Conservation (phyloP, 2,113 vertebrate genomes). For the Corythornis madagascariensis region DNA sequence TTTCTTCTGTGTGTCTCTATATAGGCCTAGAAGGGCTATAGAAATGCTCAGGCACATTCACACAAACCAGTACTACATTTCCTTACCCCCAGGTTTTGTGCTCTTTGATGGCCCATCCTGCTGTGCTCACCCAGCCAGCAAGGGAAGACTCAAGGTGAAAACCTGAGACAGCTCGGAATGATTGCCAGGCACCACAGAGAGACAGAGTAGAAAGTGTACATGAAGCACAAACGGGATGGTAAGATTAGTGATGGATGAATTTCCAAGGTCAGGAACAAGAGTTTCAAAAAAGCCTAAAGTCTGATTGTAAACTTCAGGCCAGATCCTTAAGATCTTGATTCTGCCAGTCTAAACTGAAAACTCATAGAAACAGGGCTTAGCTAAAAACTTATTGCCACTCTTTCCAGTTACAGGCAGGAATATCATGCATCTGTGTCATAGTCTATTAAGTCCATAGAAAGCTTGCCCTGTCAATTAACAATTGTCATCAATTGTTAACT, state of each 20-base stretch:
- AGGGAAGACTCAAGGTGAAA: conserved; percentile 18
- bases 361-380: background rate
- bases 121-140: conserved; percentile 6
- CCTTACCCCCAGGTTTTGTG: background rate
- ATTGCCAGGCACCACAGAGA: background rate
- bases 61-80: background rate
- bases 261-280: background rate
- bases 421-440: background rate
- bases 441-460: background rate
- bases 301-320: background rate
- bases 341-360: background rate
- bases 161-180: background rate
- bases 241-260: background rate
- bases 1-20: conserved; percentile 22
- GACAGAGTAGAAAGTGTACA: background rate
- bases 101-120: background rate
- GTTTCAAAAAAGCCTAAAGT: background rate
- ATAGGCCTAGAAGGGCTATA: background rate
- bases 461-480: no score
- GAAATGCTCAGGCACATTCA: background rate
- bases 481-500: background rate
- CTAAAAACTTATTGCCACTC: background rate
- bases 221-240: background rate
- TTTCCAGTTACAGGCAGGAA: background rate
- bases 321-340: background rate